Base-by-base conservation (phyloP, 2,888 invertebrate species). In the Athalia cordata region DNA sequence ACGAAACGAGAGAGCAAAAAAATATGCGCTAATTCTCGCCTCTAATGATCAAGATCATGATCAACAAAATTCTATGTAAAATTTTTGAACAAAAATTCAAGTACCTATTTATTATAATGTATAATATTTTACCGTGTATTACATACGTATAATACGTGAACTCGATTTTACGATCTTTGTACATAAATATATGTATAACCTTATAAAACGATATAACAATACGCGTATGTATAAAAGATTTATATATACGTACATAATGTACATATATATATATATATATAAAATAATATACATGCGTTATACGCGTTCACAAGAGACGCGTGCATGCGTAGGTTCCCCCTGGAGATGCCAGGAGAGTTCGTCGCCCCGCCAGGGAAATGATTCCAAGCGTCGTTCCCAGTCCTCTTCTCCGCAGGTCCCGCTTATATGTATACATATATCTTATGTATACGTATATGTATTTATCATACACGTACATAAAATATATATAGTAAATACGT, bases 301-400 rank as follows among this genome's bases (percentile, higher is more conserved):
- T 52, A 64, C 43, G 65, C 76, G 76, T 76, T 52, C 64, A 67
- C 55, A 13, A 61, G 66, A 55, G 66, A 64, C 66, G 76, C 76
- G 76, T 76, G 76, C 52, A 76, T 76, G 77, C 77, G 66, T 78
- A 78, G 78, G 62, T 75, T 75, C 61, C 75, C 61, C 75, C 59
- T 72, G 78, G 59, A 74, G 72, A 65, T 78, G 78, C 78, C 78
- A 72, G 64, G 78, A 82, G 85, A 85, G 85, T 86, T 86, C 86
- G 85, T 85, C 84, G 85, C 85, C 85, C 86, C 84, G 83, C 82
- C 82, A 86, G 84, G 83, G 84, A 86, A 86, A 85, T 85, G 83
- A 82, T 84, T 85, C 83, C 83, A 62, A 62, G 75, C 75, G 75
- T 75, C 75, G 75, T 52, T 75, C 72, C 72, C 72, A 72, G 72